Percentiles rank a stretch among this genome's conserved stretches.
Evolutionary conservation across 1,140 invertebrate genomes (phyloP).

Genomic region (Zaprionus capensis): DNA sequence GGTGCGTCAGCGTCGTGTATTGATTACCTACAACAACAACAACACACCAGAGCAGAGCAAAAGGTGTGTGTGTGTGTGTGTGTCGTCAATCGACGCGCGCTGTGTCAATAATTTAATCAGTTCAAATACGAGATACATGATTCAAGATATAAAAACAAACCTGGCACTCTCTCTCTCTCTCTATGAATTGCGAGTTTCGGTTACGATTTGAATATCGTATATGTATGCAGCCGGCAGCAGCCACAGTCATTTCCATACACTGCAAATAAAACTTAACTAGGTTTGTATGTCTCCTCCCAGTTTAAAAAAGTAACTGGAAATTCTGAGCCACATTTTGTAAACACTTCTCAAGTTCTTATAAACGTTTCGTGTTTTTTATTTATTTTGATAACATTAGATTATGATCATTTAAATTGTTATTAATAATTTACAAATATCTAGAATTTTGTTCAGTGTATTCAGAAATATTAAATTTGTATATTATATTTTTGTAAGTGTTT

Average conservation of each 20-base stretch:
- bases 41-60: conserved; percentile 29
- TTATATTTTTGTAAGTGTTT: too few species aligned
- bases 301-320: too few species aligned
- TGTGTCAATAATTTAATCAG: conserved; percentile 79
- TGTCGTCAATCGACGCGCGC: conserved; percentile 43
- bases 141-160: conserved; percentile 26
- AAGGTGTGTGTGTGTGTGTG: conserved; percentile 56
- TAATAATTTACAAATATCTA: too few species aligned
- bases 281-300: too few species aligned
- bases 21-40: conserved; percentile 6
- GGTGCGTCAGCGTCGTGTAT: conserved; percentile 25
- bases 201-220: conserved; percentile 61
- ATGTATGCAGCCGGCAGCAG: conserved; percentile 44
- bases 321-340: too few species aligned
- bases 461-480: too few species aligned
- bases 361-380: too few species aligned
- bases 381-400: too few species aligned
- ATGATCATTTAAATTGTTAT: too few species aligned
- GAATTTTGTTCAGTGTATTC: too few species aligned
- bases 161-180: background rate
- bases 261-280: background rate
- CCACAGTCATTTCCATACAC: conserved; percentile 7
- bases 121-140: conserved; percentile 73
- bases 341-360: too few species aligned
- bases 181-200: conserved; percentile 36